Percentiles rank a stretch among this genome's conserved stretches.
Evolutionary conservation across 1,140 invertebrate species (phyloP).

Genomic region (Samia ricini): DNA sequence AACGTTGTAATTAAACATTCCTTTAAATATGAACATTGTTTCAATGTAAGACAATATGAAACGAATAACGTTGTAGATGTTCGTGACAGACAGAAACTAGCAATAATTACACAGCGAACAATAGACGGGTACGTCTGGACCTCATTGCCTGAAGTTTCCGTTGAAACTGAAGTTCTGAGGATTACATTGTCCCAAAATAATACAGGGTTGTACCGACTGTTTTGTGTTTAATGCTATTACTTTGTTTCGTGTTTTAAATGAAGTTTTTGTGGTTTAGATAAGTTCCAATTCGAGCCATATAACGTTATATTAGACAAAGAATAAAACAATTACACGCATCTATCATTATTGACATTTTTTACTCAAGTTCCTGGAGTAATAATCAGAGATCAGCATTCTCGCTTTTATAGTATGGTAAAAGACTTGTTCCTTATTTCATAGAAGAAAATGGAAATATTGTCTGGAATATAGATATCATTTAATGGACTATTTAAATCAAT

Average conservation of each 20-base stretch:
- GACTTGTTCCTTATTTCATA: too few species aligned
- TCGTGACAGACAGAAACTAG: constrained; percentile 1
- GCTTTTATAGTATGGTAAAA: too few species aligned
- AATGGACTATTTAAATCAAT: too few species aligned
- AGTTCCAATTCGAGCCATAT: background rate
- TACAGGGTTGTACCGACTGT: background rate
- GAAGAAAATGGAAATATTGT: too few species aligned
- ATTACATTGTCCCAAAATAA: background rate
- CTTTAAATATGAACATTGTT: constrained; percentile 1
- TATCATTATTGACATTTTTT: too few species aligned
- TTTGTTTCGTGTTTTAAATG: background rate
- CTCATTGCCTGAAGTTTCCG: background rate
- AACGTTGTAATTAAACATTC: background rate
- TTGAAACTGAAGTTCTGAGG: background rate
- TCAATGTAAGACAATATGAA: background rate
- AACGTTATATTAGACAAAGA: too few species aligned
- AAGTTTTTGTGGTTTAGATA: background rate
- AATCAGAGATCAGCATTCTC: too few species aligned
- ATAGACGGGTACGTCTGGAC: background rate
- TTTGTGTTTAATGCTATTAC: background rate
- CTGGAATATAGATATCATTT: too few species aligned
- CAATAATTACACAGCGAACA: background rate
- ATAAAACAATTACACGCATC: too few species aligned
- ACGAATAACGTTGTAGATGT: background rate
- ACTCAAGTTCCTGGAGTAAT: too few species aligned